These are phyloP conservation scores for Podabrus alpinus DNA, from an alignment of 2,888 invertebrate genomes.

Conservation along the genomic window DNA sequence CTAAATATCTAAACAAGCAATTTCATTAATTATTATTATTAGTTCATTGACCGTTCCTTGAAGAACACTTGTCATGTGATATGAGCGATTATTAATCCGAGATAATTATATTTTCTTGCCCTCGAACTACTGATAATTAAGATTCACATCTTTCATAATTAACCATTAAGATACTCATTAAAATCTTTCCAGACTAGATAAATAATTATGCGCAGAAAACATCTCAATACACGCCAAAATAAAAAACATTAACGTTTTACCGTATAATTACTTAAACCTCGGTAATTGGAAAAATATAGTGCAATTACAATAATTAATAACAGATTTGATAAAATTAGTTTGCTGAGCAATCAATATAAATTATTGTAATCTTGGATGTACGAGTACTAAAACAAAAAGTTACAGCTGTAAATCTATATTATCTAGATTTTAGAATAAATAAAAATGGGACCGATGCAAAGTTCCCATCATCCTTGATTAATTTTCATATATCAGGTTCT, in stretches of 20 bases:
- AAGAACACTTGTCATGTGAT: conserved; percentile 45
- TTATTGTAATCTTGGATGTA: background rate
- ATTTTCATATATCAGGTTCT: too few relatives aligned
- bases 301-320: background rate
- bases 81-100: conserved; percentile 45
- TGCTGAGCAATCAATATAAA: background rate
- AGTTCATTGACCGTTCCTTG: conserved; percentile 27
- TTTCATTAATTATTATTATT: conserved; percentile 23
- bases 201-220: background rate
- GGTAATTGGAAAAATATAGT: background rate
- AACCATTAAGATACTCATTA: conserved; percentile 36
- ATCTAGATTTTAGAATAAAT: too few relatives aligned
- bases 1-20: conserved; percentile 15
- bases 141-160: conserved; percentile 37
- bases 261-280: background rate
- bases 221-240: background rate
- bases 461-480: too few relatives aligned
- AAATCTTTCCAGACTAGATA: conserved; percentile 22
- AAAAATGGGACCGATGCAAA: too few relatives aligned
- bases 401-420: too few relatives aligned
- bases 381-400: too few relatives aligned
- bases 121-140: conserved; percentile 42
- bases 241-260: background rate
- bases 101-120: conserved; percentile 47
- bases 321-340: background rate